phyloP scores from a whole-genome alignment of 2,113 vertebrate genomes.

The Pituophis catenifer region DNA sequence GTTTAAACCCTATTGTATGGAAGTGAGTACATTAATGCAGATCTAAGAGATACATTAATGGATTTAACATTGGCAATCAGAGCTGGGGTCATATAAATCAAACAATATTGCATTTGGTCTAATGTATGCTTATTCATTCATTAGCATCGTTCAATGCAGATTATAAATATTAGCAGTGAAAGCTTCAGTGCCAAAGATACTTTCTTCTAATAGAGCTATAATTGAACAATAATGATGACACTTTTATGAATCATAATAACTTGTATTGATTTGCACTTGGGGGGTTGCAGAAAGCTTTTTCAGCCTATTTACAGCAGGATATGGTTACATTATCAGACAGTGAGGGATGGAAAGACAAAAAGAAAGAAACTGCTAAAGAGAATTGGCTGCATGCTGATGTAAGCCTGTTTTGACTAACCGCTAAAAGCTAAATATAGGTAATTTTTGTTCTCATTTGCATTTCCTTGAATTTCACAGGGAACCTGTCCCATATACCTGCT shows the following conservation, averaged over 20 bases:
- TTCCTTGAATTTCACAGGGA: not conserved
- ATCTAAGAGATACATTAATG: conserved; percentile 76
- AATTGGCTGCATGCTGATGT: conserved; percentile 52
- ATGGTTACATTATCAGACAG: conserved; percentile 63
- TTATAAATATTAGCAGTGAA: conserved; percentile 77
- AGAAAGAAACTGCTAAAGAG: conserved; percentile 34
- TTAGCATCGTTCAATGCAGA: conserved; percentile 70
- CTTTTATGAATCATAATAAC: conserved; percentile 75
- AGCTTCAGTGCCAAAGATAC: conserved; percentile 67
- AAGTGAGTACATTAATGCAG: conserved; percentile 75
- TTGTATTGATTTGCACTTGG: conserved; percentile 74
- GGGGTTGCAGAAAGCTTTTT: conserved; percentile 66
- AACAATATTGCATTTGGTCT: conserved; percentile 65
- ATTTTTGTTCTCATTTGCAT: conserved; percentile 12
- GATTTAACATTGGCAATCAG: conserved; percentile 80
- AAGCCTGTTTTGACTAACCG: conserved; percentile 24
- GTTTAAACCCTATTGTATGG: conserved; percentile 72
- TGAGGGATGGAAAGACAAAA: conserved; percentile 50
- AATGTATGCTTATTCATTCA: conserved; percentile 74
- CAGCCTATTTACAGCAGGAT: conserved; percentile 62
- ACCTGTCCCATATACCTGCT: not conserved
- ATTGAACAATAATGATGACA: conserved; percentile 77
- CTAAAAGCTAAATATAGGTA: conserved; percentile 11
- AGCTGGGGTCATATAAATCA: conserved; percentile 76
- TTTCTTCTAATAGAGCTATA: conserved; percentile 73